Evolutionary conservation across 2,888 invertebrate genomes (phyloP), one percentile per base, ranked within the genome.

Genomic region (Dysmachus trigonus): DNA sequence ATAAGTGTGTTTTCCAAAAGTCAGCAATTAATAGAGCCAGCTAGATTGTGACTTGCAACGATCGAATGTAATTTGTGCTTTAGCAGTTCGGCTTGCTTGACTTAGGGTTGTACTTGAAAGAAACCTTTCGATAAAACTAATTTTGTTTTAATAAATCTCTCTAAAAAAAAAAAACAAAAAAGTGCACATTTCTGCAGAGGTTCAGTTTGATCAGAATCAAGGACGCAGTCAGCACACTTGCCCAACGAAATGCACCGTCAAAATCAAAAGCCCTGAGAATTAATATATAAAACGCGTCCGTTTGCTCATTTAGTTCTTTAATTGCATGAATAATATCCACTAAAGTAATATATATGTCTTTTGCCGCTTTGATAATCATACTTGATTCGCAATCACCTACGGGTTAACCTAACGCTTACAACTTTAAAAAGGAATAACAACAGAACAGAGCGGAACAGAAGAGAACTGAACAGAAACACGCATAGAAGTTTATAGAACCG

Each of bases 271-370:
- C 38, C 76, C 38, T 76, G 76, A 76, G 76, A 81, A 81, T 81
- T 51, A 81, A 51, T 81, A 81, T 81, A 81, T 15, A 81, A 81
- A 81, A 53, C 27, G 51, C 53, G 22, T 62, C 33, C 15, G 22
- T 81, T 81, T 41, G 41, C 38, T 47, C 33, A 62, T 53, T 81
- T 51, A 81, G 30, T 81, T 81, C 27, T 62, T 62, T 18, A 82
- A 82, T 82, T 82, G 62, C 62, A 82, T 82, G 53, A 82, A 71
- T 35, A 35, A 62, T 71, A 35, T 33, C 62, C 82, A 82, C 79
- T 79, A 79, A 79, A 41, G 79, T 79, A 35, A 35, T 79, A 47
- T 79, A 47, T 79, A 79, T 79, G 79, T 79, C 79, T 79, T 79
- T 79, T 79, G 31, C 47, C 41, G 51, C 51, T 79, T 79, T 27